Base-by-base conservation (phyloP, 2,888 invertebrate species). In the Parelbella ahira region DNA sequence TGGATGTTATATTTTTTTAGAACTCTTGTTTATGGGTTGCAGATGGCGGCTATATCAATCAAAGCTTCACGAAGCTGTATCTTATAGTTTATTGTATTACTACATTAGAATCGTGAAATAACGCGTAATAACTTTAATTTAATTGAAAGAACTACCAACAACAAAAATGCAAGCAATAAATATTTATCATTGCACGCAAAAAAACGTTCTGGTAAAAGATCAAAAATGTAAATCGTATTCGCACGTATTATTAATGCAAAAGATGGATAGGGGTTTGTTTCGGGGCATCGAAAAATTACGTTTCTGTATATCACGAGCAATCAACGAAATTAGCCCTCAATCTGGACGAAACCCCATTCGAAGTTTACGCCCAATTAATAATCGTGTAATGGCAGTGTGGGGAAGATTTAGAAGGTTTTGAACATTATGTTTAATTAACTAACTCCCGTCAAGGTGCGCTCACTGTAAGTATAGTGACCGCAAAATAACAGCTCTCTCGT, bases 321-420 rank as follows among this genome's bases (percentile, higher is more conserved):
- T 59, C 52, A 53, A 55, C 49, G 42, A 50, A 58, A 58, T 57
- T 53, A 53, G 52, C 43, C 48, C 51, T 44, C 48, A 55, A 53
- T 53, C 54, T 49, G 53, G 43, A 46, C 51, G 49, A 49, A 47
- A 64, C 60, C 67, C 66, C 67, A 66, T 63, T 65, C 52, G 45
- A 54, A 61, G 70, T 74, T 70, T 69, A 76, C 74, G 76, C 76
- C 75, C 78, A 70, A 78, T 79, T 79, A 78, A 80, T 77, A 79
- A 78, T 68, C 57, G 54, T 48, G 52, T 70, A 62, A 68, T 73
- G 59, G 66, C 55, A 54, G 49, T 56, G 53, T 46, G 49, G 50
- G 50, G 50, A 48, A 52, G 55, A 50, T 56, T 60, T 60, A 58
- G 55, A 56, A 56, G 58, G 60, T 60, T 57, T 52, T 51, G 51